These are phyloP conservation scores for Mandrillus leucophaeus DNA, from an alignment of 2,113 vertebrate species.

Conservation along the genomic window DNA sequence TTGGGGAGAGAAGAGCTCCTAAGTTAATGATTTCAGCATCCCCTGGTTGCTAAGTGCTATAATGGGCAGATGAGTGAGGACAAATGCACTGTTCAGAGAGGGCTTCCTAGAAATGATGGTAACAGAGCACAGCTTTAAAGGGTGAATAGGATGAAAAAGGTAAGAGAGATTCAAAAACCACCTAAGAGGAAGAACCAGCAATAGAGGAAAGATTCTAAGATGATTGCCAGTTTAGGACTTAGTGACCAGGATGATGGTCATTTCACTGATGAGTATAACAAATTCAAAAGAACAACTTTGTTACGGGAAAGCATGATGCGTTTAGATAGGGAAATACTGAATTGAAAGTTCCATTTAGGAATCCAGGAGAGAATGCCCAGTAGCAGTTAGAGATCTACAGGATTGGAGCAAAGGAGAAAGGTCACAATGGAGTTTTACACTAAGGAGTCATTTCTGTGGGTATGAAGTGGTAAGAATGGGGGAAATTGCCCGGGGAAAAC, in stretches of 20 bases:
- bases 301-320: neutral
- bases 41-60: neutral
- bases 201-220: neutral
- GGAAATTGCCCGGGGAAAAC: neutral
- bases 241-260: neutral
- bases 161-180: neutral
- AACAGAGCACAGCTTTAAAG: neutral
- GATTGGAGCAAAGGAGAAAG: neutral
- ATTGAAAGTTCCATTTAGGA: neutral
- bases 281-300: neutral
- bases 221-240: neutral
- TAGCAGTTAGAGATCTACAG: neutral
- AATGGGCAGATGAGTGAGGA: neutral
- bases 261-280: neutral
- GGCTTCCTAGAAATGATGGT: neutral
- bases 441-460: neutral
- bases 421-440: neutral
- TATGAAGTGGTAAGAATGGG: neutral
- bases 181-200: neutral
- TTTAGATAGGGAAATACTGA: neutral
- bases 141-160: neutral
- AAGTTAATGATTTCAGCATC: neutral
- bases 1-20: neutral
- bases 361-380: neutral
- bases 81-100: neutral